These are phyloP conservation scores for Sebastes melanostomus DNA, from an alignment of 2,797 vertebrate genomes.

Conservation along the genomic window DNA sequence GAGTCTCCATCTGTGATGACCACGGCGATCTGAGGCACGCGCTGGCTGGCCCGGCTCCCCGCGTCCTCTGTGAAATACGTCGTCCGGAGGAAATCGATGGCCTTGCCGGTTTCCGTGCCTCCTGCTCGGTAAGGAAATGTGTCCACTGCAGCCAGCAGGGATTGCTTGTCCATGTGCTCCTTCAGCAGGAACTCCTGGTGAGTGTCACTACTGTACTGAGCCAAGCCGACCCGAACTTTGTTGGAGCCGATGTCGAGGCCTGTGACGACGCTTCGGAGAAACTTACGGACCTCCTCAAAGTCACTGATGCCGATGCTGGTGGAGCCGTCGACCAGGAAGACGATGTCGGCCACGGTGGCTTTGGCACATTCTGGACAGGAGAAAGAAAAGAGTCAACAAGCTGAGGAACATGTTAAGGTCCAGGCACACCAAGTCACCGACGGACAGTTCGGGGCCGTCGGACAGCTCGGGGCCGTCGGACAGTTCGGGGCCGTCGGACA, in stretches of 20 bases:
- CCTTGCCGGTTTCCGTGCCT: slow-evolving; percentile 71
- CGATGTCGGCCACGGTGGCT: slow-evolving; percentile 77
- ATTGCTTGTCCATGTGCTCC: slow-evolving; percentile 60
- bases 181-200: slow-evolving; percentile 77
- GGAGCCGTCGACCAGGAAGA: slow-evolving; percentile 85
- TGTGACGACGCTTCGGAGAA: slow-evolving; percentile 68
- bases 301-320: slow-evolving; percentile 56
- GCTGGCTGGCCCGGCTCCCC: slow-evolving; percentile 68
- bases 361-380: slow-evolving; percentile 74
- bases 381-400: background rate
- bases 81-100: slow-evolving; percentile 70
- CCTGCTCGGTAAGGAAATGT: slow-evolving; percentile 65
- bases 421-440: no score
- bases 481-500: no score
- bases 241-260: slow-evolving; percentile 74
- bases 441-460: no score
- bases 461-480: no score
- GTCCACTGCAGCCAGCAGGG: slow-evolving; percentile 73
- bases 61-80: slow-evolving; percentile 68
- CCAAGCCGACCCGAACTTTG: slow-evolving; percentile 79
- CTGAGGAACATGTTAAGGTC: background rate
- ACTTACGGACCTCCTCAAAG: slow-evolving; percentile 76
- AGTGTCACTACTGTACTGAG: slow-evolving; percentile 72
- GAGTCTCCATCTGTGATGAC: slow-evolving; percentile 82
- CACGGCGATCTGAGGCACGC: slow-evolving; percentile 80